A percentile compares a stretch with the other conserved stretches of the same genome.
Evolutionary conservation across 1,140 invertebrate species (phyloP).

Genomic region (Glossosoma conforme): DNA sequence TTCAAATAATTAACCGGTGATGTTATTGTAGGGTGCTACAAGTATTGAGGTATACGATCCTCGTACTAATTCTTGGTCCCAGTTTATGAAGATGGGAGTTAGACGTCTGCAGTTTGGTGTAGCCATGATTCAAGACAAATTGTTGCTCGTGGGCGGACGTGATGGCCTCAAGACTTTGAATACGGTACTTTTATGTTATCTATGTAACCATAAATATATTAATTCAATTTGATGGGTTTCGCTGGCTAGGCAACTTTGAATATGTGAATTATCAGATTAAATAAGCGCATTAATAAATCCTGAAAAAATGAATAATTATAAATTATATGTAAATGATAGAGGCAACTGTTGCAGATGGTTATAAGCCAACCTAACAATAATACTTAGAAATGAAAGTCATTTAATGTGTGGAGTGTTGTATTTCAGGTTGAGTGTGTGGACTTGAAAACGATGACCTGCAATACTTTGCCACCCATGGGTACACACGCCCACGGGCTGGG

Average conservation of each 20-base stretch:
- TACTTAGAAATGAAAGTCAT: too few relatives aligned
- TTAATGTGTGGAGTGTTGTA: too few relatives aligned
- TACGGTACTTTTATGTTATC: too few relatives aligned
- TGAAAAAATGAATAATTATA: too few relatives aligned
- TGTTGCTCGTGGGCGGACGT: constrained; percentile 78
- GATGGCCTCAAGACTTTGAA: constrained; percentile 93
- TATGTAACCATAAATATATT: too few relatives aligned
- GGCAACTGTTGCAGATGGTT: too few relatives aligned
- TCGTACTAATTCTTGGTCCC: constrained; percentile 76
- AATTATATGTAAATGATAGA: too few relatives aligned
- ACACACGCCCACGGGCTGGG: constrained; percentile 89
- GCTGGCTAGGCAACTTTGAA: too few relatives aligned
- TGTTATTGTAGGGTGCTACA: constrained; percentile 60
- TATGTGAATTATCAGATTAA: too few relatives aligned
- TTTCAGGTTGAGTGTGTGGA: constrained; percentile 72
- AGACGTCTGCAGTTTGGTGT: constrained; percentile 85
- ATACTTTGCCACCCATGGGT: constrained; percentile 77
- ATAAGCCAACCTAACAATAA: too few relatives aligned
- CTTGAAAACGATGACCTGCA: constrained; percentile 73
- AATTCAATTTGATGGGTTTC: too few relatives aligned
- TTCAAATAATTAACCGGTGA: background rate
- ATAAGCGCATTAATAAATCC: too few relatives aligned
- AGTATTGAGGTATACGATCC: constrained; percentile 88
- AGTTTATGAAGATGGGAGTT: constrained; percentile 74
- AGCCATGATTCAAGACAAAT: constrained; percentile 77